Evolutionary conservation across 2,113 vertebrate species (phyloP).

Genomic region (Eubucco bourcierii): DNA sequence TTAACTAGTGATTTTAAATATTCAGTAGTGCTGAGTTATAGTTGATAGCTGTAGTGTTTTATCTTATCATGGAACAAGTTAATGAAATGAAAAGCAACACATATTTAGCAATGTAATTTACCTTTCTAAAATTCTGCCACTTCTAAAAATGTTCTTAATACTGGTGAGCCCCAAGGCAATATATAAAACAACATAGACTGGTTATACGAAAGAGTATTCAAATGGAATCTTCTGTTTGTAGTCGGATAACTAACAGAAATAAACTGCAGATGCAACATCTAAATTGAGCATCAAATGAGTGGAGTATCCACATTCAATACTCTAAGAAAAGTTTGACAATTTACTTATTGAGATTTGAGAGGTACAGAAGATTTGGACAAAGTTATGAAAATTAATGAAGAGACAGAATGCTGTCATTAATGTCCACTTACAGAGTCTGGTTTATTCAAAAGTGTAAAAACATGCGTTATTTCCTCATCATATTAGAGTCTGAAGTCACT

Average conservation of each 20-base stretch:
- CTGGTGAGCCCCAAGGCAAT: constrained; percentile 65
- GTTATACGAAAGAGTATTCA: constrained; percentile 36
- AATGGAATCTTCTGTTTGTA: constrained; percentile 33
- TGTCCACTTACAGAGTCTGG: constrained; percentile 80
- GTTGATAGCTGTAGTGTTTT: constrained; percentile 39
- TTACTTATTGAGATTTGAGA: constrained; percentile 37
- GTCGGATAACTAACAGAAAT: constrained; percentile 26
- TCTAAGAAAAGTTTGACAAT: constrained; percentile 49
- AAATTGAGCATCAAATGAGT: constrained; percentile 44
- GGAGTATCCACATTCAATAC: constrained; percentile 57
- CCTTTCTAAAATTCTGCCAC: constrained; percentile 24
- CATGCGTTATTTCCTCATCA: constrained; percentile 70
- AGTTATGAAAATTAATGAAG: constrained; percentile 75
- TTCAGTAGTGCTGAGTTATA: constrained; percentile 50
- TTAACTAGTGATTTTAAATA: constrained; percentile 23
- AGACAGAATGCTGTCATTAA: constrained; percentile 79
- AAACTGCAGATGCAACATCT: constrained; percentile 24
- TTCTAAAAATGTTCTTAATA: constrained; percentile 54
- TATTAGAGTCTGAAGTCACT: constrained; percentile 56
- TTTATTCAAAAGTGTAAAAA: constrained; percentile 82
- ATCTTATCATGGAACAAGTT: constrained; percentile 63
- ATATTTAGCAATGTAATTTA: constrained; percentile 50
- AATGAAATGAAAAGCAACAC: constrained; percentile 70
- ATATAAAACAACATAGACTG: constrained; percentile 70
- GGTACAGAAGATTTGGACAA: constrained; percentile 60